phyloP scores from a whole-genome alignment of 2,113 vertebrate genomes.

The Sylvia atricapilla region DNA sequence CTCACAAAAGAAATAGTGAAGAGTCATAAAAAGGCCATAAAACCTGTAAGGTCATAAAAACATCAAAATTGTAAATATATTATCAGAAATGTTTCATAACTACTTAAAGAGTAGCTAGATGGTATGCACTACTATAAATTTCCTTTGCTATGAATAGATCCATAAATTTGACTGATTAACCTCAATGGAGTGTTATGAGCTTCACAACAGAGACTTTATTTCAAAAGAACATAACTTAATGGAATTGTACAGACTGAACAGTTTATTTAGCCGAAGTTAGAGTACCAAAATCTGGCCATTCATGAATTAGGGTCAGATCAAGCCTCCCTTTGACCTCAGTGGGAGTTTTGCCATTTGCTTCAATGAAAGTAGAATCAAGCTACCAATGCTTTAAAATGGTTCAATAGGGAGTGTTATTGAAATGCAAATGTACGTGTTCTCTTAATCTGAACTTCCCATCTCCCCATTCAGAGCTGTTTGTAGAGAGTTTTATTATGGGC shows the following conservation, averaged over 20 bases:
- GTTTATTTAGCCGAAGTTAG: not conserved
- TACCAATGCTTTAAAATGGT: not conserved
- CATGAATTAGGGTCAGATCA: constrained; percentile 5
- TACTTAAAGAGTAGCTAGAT: not conserved
- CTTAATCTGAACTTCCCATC: constrained; percentile 51
- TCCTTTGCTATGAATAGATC: not conserved
- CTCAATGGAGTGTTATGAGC: not conserved
- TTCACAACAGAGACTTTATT: not conserved
- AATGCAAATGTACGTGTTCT: constrained; percentile 35
- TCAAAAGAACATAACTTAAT: not conserved
- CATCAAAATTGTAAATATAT: not conserved
- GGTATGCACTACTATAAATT: not conserved
- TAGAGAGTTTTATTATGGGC: not conserved
- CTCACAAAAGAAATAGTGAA: not conserved
- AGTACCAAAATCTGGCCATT: not conserved
- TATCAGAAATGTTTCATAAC: not conserved
- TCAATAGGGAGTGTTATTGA: constrained; percentile 17
- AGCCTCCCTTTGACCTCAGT: not conserved
- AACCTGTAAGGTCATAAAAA: not conserved
- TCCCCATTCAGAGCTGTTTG: not conserved
- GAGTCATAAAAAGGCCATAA: not conserved
- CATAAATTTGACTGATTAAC: not conserved
- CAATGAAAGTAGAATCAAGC: not conserved
- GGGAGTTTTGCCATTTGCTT: constrained; percentile 19
- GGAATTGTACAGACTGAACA: not conserved